Conservation (phyloP, 1,140 invertebrate species). For the Zophobas atratus region DNA sequence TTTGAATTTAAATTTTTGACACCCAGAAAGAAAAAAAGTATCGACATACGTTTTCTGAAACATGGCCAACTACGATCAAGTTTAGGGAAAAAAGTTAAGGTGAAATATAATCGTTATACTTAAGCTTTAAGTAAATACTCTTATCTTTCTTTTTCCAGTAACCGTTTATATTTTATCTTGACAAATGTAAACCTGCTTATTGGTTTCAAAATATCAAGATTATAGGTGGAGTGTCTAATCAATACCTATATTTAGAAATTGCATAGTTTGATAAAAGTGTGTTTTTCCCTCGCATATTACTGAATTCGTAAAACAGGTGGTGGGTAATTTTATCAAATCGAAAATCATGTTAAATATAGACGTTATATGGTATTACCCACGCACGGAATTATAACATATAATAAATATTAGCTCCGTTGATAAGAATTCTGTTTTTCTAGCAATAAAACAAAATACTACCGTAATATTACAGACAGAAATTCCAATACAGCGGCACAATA, state of each 20-base stretch:
- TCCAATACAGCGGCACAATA: not conserved
- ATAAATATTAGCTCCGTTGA: not conserved
- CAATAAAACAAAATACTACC: not conserved
- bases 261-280: not conserved
- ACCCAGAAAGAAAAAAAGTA: too few species aligned
- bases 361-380: not conserved
- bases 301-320: too few species aligned
- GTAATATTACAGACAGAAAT: not conserved
- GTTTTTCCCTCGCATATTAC: not conserved
- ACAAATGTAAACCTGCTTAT: not conserved
- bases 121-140: not conserved
- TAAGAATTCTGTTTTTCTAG: not conserved
- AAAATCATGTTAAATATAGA: too few species aligned
- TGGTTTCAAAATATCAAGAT: not conserved
- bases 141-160: not conserved
- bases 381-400: not conserved
- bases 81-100: too few species aligned
- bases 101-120: too few species aligned
- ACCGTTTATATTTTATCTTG: not conserved
- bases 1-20: too few species aligned
- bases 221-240: not conserved
- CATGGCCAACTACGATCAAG: too few species aligned
- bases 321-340: too few species aligned
- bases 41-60: too few species aligned
- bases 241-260: conserved; percentile 3